Evolutionary conservation across 1,140 invertebrate species (phyloP).

Genomic region (Lutraria rhynchaena): DNA sequence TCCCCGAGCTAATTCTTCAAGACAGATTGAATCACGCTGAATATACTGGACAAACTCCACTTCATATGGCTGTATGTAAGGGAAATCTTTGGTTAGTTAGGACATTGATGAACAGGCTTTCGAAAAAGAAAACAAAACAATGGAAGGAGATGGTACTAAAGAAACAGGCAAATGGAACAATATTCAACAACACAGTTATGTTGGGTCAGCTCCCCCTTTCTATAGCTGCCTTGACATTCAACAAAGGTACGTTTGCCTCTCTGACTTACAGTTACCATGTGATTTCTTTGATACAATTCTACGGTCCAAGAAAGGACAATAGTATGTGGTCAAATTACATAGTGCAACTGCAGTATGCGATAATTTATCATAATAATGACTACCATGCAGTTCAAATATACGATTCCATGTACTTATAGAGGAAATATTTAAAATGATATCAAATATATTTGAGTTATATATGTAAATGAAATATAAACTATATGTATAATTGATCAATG

Average conservation of each 20-base stretch:
- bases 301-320: no score
- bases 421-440: no score
- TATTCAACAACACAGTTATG: slow-evolving; percentile 71
- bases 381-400: no score
- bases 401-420: no score
- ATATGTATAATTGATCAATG: no score
- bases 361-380: no score
- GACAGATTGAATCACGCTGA: slow-evolving; percentile 42
- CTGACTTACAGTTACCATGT: no score
- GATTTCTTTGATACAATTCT: no score
- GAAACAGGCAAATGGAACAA: slow-evolving; percentile 60
- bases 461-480: no score
- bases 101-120: slow-evolving; percentile 35
- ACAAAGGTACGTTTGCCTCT: slow-evolving; percentile 58
- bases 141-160: slow-evolving; percentile 50
- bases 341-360: no score
- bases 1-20: slow-evolving; percentile 54
- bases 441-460: no score
- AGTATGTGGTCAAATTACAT: no score
- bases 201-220: slow-evolving; percentile 71
- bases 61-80: slow-evolving; percentile 71
- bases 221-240: slow-evolving; percentile 68
- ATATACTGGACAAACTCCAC: slow-evolving; percentile 70
- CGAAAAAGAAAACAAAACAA: neutral
- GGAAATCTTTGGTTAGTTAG: slow-evolving; percentile 59